Conservation (phyloP, 2,113 vertebrate genomes). For the Heliornis fulica region DNA sequence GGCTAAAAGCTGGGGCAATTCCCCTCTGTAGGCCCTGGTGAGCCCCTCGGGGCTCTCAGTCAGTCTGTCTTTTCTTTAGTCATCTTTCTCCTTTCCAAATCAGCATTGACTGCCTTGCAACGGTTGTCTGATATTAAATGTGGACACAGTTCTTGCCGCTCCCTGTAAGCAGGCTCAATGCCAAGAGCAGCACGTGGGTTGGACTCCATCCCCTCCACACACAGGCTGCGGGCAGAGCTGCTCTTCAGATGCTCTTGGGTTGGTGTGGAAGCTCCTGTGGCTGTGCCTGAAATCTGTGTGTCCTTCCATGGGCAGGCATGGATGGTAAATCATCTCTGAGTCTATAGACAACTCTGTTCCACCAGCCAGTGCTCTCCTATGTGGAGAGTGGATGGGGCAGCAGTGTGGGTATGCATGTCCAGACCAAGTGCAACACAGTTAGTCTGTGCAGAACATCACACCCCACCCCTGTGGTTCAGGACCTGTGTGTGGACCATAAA, state of each 20-base stretch:
- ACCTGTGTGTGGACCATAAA: not conserved
- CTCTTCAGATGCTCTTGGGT: not conserved
- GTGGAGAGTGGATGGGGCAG: not conserved
- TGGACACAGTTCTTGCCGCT: not conserved
- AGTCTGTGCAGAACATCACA: not conserved
- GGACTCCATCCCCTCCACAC: not conserved
- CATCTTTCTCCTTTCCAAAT: not conserved
- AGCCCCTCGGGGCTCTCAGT: not conserved
- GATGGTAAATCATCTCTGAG: not conserved
- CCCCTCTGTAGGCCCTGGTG: not conserved
- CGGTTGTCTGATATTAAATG: not conserved
- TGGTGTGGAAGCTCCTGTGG: rapidly evolving
- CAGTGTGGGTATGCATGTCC: not conserved
- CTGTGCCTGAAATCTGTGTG: not conserved
- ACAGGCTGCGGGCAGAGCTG: not conserved
- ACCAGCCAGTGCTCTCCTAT: not conserved
- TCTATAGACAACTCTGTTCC: not conserved
- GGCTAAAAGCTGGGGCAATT: slow-evolving; percentile 33
- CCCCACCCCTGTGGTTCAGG: not conserved
- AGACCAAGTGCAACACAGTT: not conserved
- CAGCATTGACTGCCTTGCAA: rapidly evolving
- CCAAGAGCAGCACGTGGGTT: not conserved
- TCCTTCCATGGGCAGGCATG: not conserved
- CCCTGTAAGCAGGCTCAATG: not conserved
- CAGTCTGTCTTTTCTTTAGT: not conserved